phyloP scores from a whole-genome alignment of 1,140 invertebrate genomes.

The Drosophila nigrodunni region DNA sequence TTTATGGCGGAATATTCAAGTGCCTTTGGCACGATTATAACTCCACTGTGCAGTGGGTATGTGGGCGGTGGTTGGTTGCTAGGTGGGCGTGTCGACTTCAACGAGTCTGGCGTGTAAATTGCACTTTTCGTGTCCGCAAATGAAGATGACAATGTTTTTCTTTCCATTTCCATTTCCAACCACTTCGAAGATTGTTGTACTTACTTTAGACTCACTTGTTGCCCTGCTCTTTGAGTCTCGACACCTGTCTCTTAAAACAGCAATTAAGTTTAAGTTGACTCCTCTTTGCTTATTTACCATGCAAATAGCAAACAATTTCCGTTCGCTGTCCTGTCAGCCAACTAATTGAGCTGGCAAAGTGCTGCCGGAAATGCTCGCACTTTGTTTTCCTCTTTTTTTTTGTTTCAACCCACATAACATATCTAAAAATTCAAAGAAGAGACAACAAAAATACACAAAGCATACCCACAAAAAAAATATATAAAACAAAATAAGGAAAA shows the following conservation, averaged over 20 bases:
- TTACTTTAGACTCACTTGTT: slow-evolving; percentile 58
- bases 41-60: neutral
- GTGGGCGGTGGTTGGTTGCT: neutral
- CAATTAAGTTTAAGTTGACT: slow-evolving; percentile 47
- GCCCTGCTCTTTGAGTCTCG: slow-evolving; percentile 24
- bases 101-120: slow-evolving; percentile 26
- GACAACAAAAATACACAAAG: slow-evolving; percentile 10
- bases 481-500: neutral
- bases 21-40: slow-evolving; percentile 41
- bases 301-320: slow-evolving; percentile 72
- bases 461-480: neutral
- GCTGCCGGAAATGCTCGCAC: slow-evolving; percentile 57
- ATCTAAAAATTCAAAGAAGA: slow-evolving; percentile 11
- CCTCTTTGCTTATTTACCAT: slow-evolving; percentile 49
- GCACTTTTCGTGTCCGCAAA: slow-evolving; percentile 25
- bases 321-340: slow-evolving; percentile 68
- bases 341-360: slow-evolving; percentile 72
- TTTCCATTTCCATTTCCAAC: slow-evolving; percentile 21
- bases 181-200: slow-evolving; percentile 18
- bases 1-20: slow-evolving; percentile 71
- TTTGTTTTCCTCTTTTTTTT: slow-evolving; percentile 14
- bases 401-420: neutral
- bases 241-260: slow-evolving; percentile 10
- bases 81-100: slow-evolving; percentile 8
- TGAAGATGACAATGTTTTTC: slow-evolving; percentile 26